Base-by-base conservation (phyloP, 2,888 invertebrate species). In the Agrypnus murinus region DNA sequence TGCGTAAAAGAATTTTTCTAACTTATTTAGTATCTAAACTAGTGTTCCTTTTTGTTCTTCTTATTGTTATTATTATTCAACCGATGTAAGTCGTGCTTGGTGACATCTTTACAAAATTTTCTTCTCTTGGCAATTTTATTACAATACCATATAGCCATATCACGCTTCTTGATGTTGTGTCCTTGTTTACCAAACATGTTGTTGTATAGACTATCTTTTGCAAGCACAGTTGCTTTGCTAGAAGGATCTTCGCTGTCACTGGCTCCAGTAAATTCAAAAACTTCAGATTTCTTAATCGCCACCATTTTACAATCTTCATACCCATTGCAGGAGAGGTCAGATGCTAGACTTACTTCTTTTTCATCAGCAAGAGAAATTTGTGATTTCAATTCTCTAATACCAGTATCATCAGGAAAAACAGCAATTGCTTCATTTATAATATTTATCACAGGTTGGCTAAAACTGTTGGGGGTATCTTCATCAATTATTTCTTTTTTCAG, bases 151-250 rank as follows among this genome's bases (percentile, higher is more conserved):
- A 65, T n/a, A 1, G 59, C 15, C 14, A 53, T 12, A 45, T 70
- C 71, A 10, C 59, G 43, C 57, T 65, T 66, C 19, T 70, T 12
- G 59, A 59, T 46, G 9, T 71, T n/a, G n/a, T 68, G 46, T 55
- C 74, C 57, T 36, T 65, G 60, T 65, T 65, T 65, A 50, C 66
- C 74, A 63, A 76, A 76, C 36, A 76, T 25, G 46, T 67, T 63
- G 10, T 46, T 67, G 64, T 74, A 76, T 2, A 76, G n/a, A 9
- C 45, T 63, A 38, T 65, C 69, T 6, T 60, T 62, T 25, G 25
- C 2, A 19, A 36, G 15, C 4, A 17, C 34, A 1, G 19, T n/a
- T 15, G 14, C 36, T 8, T 14, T 6, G 2, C 32, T 65, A 7
- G 55, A 14, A 19, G 25, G 25, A 34, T 14, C 34, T 1, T 12